phyloP scores from a whole-genome alignment of 1,140 invertebrate genomes.

The Campoletis sonorensis region DNA sequence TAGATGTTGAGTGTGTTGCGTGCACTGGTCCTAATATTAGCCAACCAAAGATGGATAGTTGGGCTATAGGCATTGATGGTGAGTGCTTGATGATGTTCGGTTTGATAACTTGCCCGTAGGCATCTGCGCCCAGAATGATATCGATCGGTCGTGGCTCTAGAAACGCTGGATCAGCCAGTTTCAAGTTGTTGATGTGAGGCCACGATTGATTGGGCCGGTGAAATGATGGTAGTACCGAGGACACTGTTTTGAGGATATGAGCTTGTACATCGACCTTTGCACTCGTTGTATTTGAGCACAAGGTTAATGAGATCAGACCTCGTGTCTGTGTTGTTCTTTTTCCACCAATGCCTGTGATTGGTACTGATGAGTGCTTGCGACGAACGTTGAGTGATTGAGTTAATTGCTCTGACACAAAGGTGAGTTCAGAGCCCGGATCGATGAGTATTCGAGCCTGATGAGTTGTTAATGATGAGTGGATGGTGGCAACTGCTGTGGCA shows the following conservation, averaged over 20 bases:
- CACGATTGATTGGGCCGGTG: not conserved
- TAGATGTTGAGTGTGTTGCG: not conserved
- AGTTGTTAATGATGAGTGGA: not conserved
- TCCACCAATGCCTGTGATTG: slow-evolving; percentile 45
- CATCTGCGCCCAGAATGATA: slow-evolving; percentile 52
- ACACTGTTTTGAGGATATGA: slow-evolving; percentile 33
- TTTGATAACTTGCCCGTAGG: slow-evolving; percentile 39
- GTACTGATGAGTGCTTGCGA: slow-evolving; percentile 34
- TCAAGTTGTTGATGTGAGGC: slow-evolving; percentile 32
- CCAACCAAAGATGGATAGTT: slow-evolving; percentile 40
- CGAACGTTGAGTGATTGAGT: not conserved
- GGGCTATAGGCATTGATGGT: slow-evolving; percentile 43
- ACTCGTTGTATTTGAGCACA: not conserved
- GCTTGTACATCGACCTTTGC: not conserved
- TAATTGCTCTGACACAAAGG: slow-evolving; percentile 41
- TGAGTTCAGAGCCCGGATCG: slow-evolving; percentile 48
- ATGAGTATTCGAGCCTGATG: slow-evolving; percentile 41
- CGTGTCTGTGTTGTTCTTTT: slow-evolving; percentile 36
- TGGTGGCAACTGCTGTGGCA: slow-evolving; percentile 38
- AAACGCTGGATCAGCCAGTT: slow-evolving; percentile 53
- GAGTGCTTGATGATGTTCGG: slow-evolving; percentile 38
- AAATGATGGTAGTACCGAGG: slow-evolving; percentile 20
- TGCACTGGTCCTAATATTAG: slow-evolving; percentile 31
- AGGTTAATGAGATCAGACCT: not conserved
- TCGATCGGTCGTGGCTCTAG: slow-evolving; percentile 48